These are phyloP conservation scores for Tetramorium alpestre DNA, from an alignment of 1,140 invertebrate genomes.

Conservation along the genomic window DNA sequence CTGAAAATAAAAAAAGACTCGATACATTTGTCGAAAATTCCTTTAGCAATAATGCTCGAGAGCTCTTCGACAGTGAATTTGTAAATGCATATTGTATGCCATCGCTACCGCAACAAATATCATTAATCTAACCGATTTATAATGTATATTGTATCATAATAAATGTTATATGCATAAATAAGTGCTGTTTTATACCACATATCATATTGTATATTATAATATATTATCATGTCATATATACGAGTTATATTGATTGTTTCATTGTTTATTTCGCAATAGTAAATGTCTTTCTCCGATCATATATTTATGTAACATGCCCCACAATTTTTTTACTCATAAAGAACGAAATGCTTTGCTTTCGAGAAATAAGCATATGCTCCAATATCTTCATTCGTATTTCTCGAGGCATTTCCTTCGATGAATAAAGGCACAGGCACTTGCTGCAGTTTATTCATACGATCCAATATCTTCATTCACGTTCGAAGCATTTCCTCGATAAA, in stretches of 20 bases:
- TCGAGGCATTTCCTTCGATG: constrained; percentile 32
- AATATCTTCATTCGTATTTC: constrained; percentile 51
- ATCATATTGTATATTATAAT: not conserved
- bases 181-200: not conserved
- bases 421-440: constrained; percentile 42
- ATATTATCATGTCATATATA: not conserved
- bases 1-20: constrained; percentile 11
- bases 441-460: constrained; percentile 45
- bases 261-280: not conserved
- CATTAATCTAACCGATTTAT: not conserved
- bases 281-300: not conserved
- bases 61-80: not conserved
- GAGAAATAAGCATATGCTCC: constrained; percentile 39
- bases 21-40: not conserved
- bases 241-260: not conserved
- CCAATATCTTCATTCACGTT: constrained; percentile 27
- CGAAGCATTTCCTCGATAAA: constrained; percentile 20
- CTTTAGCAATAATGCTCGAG: not conserved
- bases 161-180: constrained; percentile 7
- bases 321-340: not conserved
- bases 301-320: not conserved
- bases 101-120: not conserved
- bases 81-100: not conserved
- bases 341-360: constrained; percentile 5
- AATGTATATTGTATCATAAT: not conserved